phyloP scores from a whole-genome alignment of 2,797 vertebrate species.

The Epinephelus awoara region DNA sequence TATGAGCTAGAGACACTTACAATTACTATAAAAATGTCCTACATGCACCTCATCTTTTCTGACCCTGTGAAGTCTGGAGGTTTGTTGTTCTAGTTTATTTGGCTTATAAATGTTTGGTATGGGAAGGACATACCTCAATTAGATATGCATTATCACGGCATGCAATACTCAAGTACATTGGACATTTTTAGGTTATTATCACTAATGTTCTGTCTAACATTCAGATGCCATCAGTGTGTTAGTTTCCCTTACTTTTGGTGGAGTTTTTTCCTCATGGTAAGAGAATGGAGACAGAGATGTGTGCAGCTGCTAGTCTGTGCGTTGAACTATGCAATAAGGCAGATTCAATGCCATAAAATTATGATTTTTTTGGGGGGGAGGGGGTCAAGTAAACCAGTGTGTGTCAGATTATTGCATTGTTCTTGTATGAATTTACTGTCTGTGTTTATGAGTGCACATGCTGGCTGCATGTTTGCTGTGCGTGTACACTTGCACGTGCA shows the following conservation, averaged over 20 bases:
- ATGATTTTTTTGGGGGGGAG: no score
- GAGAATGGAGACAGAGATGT: neutral
- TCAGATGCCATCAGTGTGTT: slow-evolving; percentile 21
- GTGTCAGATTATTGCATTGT: slow-evolving; percentile 21
- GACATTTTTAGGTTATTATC: slow-evolving; percentile 23
- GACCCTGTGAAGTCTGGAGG: slow-evolving; percentile 3
- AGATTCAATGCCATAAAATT: slow-evolving; percentile 5
- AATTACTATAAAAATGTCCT: slow-evolving; percentile 6
- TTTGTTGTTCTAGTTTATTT: slow-evolving; percentile 30
- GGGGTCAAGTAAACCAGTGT: neutral
- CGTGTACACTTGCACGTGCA: slow-evolving; percentile 1
- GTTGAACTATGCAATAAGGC: neutral
- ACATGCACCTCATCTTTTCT: neutral
- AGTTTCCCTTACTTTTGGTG: slow-evolving; percentile 29
- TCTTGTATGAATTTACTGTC: neutral
- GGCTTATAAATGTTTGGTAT: slow-evolving; percentile 20
- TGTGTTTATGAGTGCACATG: slow-evolving; percentile 18
- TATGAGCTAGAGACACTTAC: slow-evolving; percentile 11
- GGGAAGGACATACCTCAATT: slow-evolving; percentile 40
- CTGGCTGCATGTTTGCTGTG: neutral
- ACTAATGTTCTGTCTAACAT: slow-evolving; percentile 31
- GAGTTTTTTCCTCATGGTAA: slow-evolving; percentile 13
- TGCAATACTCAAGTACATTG: slow-evolving; percentile 14
- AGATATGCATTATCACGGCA: slow-evolving; percentile 43
- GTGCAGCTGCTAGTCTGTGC: slow-evolving; percentile 18